Base-by-base conservation (phyloP, 2,113 vertebrate genomes). In the Siphamia tubifer region DNA sequence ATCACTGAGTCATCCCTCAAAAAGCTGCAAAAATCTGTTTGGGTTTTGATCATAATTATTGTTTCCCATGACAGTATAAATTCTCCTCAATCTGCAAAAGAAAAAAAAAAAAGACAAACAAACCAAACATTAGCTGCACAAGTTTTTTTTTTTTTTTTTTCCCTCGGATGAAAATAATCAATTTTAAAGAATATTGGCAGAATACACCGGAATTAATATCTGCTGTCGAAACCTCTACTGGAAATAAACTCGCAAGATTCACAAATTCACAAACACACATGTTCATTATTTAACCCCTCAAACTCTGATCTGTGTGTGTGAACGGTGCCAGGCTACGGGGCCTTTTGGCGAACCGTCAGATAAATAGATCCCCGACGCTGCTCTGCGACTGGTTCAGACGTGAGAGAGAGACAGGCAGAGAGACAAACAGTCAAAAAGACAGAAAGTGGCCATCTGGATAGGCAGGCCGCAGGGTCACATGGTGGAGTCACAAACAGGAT, bases 401-500 rank as follows among this genome's bases (percentile, higher is more conserved):
- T 1, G 51, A 45, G 24, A 32, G 52, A 34, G 10, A 52, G 77
- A 80, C 28, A 21, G 65, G 21, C 20, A 57, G 39, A 23, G 23
- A 62, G 55, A 30, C 42, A 35, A 58, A 44, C 34, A 69, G 70
- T 55, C 43, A 74, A 43, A 16, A 40, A 65, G 69, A 63, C 25
- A 68, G 60, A 77, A 73, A 76, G 65, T 36, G 85, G 79, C 86
- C 87, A 89, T 91, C 85, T 89, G 86, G 87, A 63, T 25, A 55
- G 66, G 75, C 69, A 67, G 82, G 74, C 66, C 67, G 57, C 62
- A 2, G 86, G 87, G 86, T 87, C 83, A 83, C 77, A 66, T 62
- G 77, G 53, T 54, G 45, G 63, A 79, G 78, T 82, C 75, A 75
- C 66, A 53, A 45, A 43, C 80, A 68, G 82, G 64, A 77, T 70